Percentiles rank a stretch among this genome's conserved stretches.
phyloP scores from a whole-genome alignment of 2,797 vertebrate genomes.

The Threskiornis aethiopicus region DNA sequence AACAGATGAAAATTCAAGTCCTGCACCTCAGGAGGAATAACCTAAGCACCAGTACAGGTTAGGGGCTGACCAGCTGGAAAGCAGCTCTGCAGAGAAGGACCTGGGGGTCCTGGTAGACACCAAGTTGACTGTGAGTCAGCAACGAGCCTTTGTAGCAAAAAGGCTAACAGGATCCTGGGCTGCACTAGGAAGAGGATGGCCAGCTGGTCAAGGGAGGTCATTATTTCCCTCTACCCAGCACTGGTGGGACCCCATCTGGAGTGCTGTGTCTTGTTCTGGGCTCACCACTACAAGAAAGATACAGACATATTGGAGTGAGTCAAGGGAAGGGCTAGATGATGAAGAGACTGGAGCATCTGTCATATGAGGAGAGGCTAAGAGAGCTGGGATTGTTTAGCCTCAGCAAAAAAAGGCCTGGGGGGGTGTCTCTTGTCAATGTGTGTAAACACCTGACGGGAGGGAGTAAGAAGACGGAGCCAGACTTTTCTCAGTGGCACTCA shows the following conservation, averaged over 20 bases:
- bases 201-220: neutral
- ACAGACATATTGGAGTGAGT: neutral
- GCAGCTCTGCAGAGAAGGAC: neutral
- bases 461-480: neutral
- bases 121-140: neutral
- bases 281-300: neutral
- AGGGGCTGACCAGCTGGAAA: neutral
- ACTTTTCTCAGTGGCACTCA: neutral
- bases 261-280: neutral
- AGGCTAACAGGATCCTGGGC: neutral
- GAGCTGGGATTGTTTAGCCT: neutral
- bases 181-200: neutral
- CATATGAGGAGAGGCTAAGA: neutral
- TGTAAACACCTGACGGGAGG: neutral
- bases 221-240: neutral
- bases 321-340: neutral
- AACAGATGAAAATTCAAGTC: neutral
- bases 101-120: neutral
- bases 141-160: neutral
- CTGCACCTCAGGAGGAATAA: neutral
- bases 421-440: neutral
- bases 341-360: neutral
- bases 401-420: neutral
- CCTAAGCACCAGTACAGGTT: fast-evolving
- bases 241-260: neutral